A percentile compares a stretch with the other conserved stretches of the same genome.
Conservation (phyloP, 35 echinoderm and acorn worm species). For the Hemicentrotus pulcherrimus region DNA sequence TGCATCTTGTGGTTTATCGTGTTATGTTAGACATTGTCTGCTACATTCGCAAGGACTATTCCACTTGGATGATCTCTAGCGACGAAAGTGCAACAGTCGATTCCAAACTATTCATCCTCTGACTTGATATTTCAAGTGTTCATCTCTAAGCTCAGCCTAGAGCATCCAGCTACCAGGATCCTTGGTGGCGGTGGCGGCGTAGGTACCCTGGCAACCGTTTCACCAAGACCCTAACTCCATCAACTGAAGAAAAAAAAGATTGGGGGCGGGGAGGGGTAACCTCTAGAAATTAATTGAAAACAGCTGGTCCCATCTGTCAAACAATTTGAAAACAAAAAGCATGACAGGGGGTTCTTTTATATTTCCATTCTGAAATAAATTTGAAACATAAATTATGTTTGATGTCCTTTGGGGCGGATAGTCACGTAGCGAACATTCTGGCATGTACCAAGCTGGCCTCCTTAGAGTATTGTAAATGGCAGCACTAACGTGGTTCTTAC, state of each 20-base stretch:
- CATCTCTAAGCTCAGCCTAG: neutral
- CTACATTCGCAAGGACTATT: neutral
- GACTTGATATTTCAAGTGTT: too few relatives aligned
- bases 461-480: neutral
- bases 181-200: too few relatives aligned
- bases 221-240: neutral
- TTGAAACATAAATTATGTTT: neutral
- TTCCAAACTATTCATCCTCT: neutral
- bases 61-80: neutral
- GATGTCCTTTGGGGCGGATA: neutral
- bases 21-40: neutral
- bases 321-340: constrained; percentile 10
- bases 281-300: neutral
- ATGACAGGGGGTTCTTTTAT: neutral
- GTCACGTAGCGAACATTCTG: neutral
- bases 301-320: neutral
- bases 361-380: constrained; percentile 4
- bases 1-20: neutral
- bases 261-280: neutral
- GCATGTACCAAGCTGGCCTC: neutral
- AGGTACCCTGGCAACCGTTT: neutral
- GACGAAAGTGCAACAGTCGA: neutral
- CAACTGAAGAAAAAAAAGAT: neutral
- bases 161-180: neutral
- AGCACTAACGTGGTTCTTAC: neutral